Base-by-base conservation (phyloP, 2,888 invertebrate species). In the Drosophila affinis region DNA sequence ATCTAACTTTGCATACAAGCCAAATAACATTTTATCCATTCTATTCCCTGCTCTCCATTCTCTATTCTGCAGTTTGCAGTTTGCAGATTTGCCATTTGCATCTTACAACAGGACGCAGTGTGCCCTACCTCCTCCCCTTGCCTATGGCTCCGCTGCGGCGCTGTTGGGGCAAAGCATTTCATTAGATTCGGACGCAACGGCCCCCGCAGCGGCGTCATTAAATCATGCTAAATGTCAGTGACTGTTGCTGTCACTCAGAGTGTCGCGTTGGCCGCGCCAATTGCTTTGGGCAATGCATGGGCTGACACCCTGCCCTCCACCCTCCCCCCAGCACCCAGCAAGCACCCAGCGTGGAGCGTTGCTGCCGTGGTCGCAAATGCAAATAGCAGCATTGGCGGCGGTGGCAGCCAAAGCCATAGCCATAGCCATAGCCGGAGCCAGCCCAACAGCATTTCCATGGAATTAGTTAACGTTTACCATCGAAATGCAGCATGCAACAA, bases 401-500 rank as follows among this genome's bases (percentile, higher is more conserved):
- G 56, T 45, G 24, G 55, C 56, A 54, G 44, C 46, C 62, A 53
- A 21, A 62, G 55, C 67, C 83, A 79, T 63, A 76, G 84, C 67
- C 83, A 79, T 63, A 76, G 84, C 72, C 71, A 55, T 78, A 70
- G 88, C 83, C 78, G 79, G 77, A 60, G 60, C 59, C 49, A 76
- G 44, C 44, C 81, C 81, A 81, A 61, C 76, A 81, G 68, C 88
- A 75, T 84, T 88, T 82, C 88, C 89, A 87, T 89, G 76, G 89
- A 89, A 88, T 88, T 90, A 87, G 90, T 90, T 87, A 89, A 89
- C 88, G 87, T 88, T 89, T 89, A 87, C 89, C 78, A 80, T 75
- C 76, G 76, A 76, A 76, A 74, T 72, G 76, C 78, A 60, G 51
- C 77, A 70, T 14, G 72, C 62, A 69, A 69, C 62, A 77, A 62